Evolutionary conservation across 2,797 vertebrate genomes (phyloP).

Genomic region (Acomys russatus): DNA sequence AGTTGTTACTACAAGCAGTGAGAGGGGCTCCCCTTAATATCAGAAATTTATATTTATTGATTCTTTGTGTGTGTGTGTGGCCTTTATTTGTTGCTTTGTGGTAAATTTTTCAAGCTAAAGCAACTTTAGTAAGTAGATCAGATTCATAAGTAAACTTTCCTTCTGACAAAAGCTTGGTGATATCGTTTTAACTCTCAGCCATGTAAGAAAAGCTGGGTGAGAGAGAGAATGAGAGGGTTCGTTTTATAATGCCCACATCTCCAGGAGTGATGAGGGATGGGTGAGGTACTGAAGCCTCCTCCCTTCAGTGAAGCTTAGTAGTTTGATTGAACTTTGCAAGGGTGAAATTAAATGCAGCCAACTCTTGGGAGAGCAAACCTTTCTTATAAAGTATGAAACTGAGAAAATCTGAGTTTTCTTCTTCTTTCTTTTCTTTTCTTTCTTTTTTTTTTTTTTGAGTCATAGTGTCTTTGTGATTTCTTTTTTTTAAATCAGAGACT

Average conservation of each 20-base stretch:
- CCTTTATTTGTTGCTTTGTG: conserved; percentile 60
- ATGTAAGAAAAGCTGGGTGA: conserved; percentile 53
- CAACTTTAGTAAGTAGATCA: conserved; percentile 58
- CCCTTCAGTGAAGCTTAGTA: not conserved
- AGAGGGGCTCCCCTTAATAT: not conserved
- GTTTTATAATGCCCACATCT: not conserved
- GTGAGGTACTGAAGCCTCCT: too few relatives aligned
- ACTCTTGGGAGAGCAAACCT: not conserved
- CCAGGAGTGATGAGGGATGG: not conserved
- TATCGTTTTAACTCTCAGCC: conserved; percentile 18
- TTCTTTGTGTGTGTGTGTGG: not conserved
- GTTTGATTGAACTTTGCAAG: conserved; percentile 3
- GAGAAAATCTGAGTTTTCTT: conserved; percentile 38
- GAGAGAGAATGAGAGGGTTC: conserved; percentile 32
- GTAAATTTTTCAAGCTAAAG: conserved; percentile 24
- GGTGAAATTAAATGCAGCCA: not conserved
- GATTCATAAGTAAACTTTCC: conserved; percentile 63
- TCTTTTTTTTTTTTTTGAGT: conserved; percentile 17
- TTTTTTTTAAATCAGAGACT: conserved; percentile 35
- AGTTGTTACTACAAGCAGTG: not conserved
- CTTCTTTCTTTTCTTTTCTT: conserved; percentile 2
- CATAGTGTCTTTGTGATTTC: not conserved
- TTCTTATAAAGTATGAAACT: conserved; percentile 57
- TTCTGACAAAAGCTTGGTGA: conserved; percentile 20
- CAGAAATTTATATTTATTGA: not conserved